phyloP scores from a whole-genome alignment of 1,140 invertebrate genomes.

The Tetramorium simillimum region DNA sequence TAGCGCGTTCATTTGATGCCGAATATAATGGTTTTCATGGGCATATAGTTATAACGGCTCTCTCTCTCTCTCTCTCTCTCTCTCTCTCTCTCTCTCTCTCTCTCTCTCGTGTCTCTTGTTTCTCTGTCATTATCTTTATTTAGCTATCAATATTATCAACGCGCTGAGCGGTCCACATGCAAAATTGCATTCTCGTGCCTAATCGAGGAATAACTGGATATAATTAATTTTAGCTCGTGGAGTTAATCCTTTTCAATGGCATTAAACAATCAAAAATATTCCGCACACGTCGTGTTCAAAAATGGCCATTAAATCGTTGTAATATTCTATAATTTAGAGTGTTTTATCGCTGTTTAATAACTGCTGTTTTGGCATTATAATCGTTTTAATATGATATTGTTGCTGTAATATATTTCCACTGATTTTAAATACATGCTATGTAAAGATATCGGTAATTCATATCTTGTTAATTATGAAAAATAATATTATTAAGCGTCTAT shows the following conservation, averaged over 20 bases:
- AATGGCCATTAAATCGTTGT: neutral
- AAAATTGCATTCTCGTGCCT: slow-evolving; percentile 39
- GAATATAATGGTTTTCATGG: slow-evolving; percentile 34
- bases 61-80: no score
- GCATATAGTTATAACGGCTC: neutral
- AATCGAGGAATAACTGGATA: slow-evolving; percentile 50
- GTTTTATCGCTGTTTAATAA: neutral
- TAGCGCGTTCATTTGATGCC: slow-evolving; percentile 29
- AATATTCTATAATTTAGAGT: slow-evolving; percentile 10
- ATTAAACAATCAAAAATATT: slow-evolving; percentile 25
- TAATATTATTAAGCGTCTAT: neutral
- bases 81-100: neutral
- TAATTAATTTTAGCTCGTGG: slow-evolving; percentile 39
- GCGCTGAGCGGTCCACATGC: neutral
- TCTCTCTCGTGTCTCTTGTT: neutral
- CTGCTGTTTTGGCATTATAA: neutral
- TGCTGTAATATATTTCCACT: neutral
- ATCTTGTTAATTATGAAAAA: slow-evolving; percentile 3
- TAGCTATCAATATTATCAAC: slow-evolving; percentile 37
- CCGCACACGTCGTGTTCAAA: neutral
- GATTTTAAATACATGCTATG: neutral
- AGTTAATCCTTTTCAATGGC: slow-evolving; percentile 31
- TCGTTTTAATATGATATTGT: neutral
- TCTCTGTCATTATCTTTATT: slow-evolving; percentile 9
- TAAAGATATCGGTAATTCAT: neutral